Conservation (phyloP, 2,888 invertebrate species). For the Phasia obesa region DNA sequence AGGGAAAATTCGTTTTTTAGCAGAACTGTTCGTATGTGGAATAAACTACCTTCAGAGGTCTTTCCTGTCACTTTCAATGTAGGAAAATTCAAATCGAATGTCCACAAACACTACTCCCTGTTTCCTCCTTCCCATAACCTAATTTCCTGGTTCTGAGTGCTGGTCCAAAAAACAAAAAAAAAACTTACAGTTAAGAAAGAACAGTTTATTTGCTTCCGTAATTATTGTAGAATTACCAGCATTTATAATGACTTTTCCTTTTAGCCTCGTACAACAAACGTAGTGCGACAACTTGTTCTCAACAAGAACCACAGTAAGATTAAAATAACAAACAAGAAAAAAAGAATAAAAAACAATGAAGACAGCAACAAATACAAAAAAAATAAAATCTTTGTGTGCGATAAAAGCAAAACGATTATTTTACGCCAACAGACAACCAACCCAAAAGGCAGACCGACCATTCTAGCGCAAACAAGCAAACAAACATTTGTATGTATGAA, state of each 20-base stretch:
- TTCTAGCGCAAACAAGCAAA: slow-evolving; percentile 45
- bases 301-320: slow-evolving; percentile 53
- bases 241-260: neutral
- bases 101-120: too few species aligned
- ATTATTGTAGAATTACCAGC: too few species aligned
- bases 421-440: slow-evolving; percentile 70
- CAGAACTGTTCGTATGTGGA: too few species aligned
- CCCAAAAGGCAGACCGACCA: slow-evolving; percentile 63
- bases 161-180: too few species aligned
- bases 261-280: slow-evolving; percentile 29
- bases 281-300: slow-evolving; percentile 12
- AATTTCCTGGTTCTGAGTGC: too few species aligned
- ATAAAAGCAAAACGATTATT: slow-evolving; percentile 71
- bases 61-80: too few species aligned
- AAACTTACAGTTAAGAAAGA: too few species aligned
- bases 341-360: neutral
- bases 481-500: slow-evolving; percentile 25
- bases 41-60: too few species aligned
- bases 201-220: too few species aligned
- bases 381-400: slow-evolving; percentile 70
- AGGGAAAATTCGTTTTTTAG: too few species aligned
- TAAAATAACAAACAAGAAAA: neutral
- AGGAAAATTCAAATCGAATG: too few species aligned
- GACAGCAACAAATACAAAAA: slow-evolving; percentile 54
- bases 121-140: too few species aligned